phyloP scores from a whole-genome alignment of 2,113 vertebrate genomes.

The Amphiprion ocellaris region DNA sequence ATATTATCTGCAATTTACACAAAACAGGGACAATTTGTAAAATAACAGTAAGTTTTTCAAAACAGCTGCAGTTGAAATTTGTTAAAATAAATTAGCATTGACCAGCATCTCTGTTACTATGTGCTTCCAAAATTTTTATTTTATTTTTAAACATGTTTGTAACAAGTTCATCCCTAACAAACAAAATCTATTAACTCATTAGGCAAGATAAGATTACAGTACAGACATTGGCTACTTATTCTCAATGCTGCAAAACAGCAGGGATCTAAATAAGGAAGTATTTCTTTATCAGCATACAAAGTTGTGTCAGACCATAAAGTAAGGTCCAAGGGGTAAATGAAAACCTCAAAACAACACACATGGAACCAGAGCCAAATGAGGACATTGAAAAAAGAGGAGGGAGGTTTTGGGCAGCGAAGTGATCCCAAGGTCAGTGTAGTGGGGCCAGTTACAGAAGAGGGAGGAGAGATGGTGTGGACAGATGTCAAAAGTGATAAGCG shows the following conservation, averaged over 20 bases:
- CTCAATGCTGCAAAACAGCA: not conserved
- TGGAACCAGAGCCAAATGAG: slow-evolving; percentile 46
- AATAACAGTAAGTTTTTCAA: too few relatives aligned
- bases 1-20: too few relatives aligned
- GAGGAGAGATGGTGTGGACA: slow-evolving; percentile 83
- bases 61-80: too few relatives aligned
- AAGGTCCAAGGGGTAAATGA: slow-evolving; percentile 60
- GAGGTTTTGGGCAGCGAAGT: slow-evolving; percentile 38
- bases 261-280: slow-evolving; percentile 18
- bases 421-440: slow-evolving; percentile 87
- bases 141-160: too few relatives aligned
- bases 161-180: not conserved
- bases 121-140: too few relatives aligned
- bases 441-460: slow-evolving; percentile 80
- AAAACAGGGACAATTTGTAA: too few relatives aligned
- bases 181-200: not conserved
- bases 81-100: not conserved
- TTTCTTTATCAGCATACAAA: slow-evolving; percentile 39
- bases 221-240: not conserved
- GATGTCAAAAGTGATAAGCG: slow-evolving; percentile 89
- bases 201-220: not conserved
- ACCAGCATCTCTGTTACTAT: not conserved
- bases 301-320: slow-evolving; percentile 47
- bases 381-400: slow-evolving; percentile 32
- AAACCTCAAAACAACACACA: slow-evolving; percentile 46